Percentiles rank a stretch among this genome's conserved stretches.
Conservation (phyloP, 2,113 vertebrate genomes). For the Ictalurus furcatus region DNA sequence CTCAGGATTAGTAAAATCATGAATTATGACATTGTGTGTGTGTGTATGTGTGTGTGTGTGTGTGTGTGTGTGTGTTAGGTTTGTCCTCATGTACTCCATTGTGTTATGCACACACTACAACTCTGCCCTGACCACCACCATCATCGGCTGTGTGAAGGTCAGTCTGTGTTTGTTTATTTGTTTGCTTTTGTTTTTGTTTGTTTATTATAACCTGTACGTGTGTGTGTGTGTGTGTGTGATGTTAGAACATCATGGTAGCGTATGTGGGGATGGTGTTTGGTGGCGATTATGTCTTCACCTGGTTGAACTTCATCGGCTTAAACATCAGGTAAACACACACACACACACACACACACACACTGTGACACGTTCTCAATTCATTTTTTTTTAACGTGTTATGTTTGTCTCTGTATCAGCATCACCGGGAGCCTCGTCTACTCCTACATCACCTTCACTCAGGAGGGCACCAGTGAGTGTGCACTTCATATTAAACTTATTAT, state of each 20-base stretch:
- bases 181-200: neutral
- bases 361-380: neutral
- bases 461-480: conserved; percentile 66
- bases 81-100: conserved; percentile 93
- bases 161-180: conserved; percentile 35
- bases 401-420: conserved; percentile 75
- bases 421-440: conserved; percentile 94
- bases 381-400: conserved; percentile 3
- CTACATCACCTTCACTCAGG: conserved; percentile 92
- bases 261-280: conserved; percentile 98
- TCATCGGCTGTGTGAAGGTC: conserved; percentile 97
- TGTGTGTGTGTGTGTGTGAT: neutral
- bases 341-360: neutral
- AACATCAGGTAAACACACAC: conserved; percentile 87
- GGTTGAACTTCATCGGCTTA: conserved; percentile 96
- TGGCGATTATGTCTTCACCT: conserved; percentile 98
- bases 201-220: neutral
- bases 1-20: neutral
- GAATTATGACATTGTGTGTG: neutral
- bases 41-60: neutral
- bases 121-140: conserved; percentile 94
- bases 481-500: neutral
- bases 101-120: conserved; percentile 99
- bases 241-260: conserved; percentile 94
- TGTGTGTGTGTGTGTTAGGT: conserved; percentile 70